Evolutionary conservation across 1,140 invertebrate species (phyloP), one percentile per base, ranked within the genome.

Genomic region (Drosophila mojavensis): DNA sequence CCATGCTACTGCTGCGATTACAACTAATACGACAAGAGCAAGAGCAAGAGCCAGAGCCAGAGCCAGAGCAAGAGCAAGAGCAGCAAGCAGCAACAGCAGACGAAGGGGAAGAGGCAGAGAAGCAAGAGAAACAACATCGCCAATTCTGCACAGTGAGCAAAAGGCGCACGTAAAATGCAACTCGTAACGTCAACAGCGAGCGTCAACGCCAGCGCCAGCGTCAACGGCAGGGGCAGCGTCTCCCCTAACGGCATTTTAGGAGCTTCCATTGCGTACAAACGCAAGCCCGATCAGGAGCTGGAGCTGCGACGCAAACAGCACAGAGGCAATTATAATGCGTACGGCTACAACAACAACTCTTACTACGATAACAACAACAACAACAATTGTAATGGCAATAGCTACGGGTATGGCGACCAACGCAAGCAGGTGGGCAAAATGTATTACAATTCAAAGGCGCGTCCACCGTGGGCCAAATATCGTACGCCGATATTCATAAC

Each of bases 371-470:
- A 54, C 50, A 15, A 13, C 20, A 62, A 50, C 36, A 26, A 36
- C 9, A 11, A 47, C 20, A 51, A n/a, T 47, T 50, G 48, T 45
- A 15, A 13, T 15, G 58, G 45, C 26, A 39, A 24, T 5, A 30
- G 28, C 4, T 30, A 30, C 7, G 33, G 33, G 5, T 9, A 33
- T 9, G 33, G 15, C n/a, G 11, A 53, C 54, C 53, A 36, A 26
- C 30, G 24, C 4, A 59, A 50, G 43, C 79, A 72, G 13, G 71
- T 54, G 26, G 48, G 51, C 11, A 86, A 76, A 73, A 83, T 82
- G 82, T 86, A 74, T 77, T 83, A 82, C 55, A 86, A 88, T 47
- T 74, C 68, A 20, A 82, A 88, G 47, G 48, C 72, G 13, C 59
- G 69, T 63, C 50, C 67, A 15, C 75, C 74, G 53, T 75, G 81